Percentiles rank a stretch among this genome's conserved stretches.
Conservation (phyloP, 1,140 invertebrate species). For the Periplaneta americana region DNA sequence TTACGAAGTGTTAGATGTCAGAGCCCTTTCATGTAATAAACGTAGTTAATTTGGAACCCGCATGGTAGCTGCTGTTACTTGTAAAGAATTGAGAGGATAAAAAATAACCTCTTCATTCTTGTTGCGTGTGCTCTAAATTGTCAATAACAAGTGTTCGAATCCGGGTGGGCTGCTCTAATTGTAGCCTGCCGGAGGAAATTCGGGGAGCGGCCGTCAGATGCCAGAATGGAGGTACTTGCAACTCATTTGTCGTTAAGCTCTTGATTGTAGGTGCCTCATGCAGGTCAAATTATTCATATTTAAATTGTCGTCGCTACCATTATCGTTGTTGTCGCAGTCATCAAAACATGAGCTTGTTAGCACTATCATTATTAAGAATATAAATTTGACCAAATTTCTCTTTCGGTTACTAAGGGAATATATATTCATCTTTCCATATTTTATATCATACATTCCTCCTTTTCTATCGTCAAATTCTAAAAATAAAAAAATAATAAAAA, state of each 20-base stretch:
- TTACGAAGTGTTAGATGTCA: not conserved
- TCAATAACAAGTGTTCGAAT: not conserved
- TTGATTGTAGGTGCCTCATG: not conserved
- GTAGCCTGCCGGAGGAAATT: not conserved
- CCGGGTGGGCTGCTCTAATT: not conserved
- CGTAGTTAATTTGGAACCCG: not conserved
- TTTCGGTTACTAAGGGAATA: too few relatives aligned
- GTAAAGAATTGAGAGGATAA: not conserved
- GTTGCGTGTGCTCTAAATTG: not conserved
- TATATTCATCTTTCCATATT: too few relatives aligned
- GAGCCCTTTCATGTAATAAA: not conserved
- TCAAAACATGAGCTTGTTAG: too few relatives aligned
- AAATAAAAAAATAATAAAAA: too few relatives aligned
- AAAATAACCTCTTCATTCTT: not conserved
- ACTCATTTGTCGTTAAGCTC: too few relatives aligned
- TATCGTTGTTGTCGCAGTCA: too few relatives aligned
- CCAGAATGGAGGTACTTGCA: not conserved
- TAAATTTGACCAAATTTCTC: too few relatives aligned
- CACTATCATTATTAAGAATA: too few relatives aligned
- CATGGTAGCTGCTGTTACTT: not conserved
- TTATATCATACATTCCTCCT: too few relatives aligned
- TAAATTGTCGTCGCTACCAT: too few relatives aligned
- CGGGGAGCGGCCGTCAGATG: not conserved
- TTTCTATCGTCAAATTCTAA: too few relatives aligned
- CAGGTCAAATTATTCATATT: not conserved